Base-by-base conservation (phyloP, 1,140 invertebrate genomes). In the Lordiphosa mommai region DNA sequence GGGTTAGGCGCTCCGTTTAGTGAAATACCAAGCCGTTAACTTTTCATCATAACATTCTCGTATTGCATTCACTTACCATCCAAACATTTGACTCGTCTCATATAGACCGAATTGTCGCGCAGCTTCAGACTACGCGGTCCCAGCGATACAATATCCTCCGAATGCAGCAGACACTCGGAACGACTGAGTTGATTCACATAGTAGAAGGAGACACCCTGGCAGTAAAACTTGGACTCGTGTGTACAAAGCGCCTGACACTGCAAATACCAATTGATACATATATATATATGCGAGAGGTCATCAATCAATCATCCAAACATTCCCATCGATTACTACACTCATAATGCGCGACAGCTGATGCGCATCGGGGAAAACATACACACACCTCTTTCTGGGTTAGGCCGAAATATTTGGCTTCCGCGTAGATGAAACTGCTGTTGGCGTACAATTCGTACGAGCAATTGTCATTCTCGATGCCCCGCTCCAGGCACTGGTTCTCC, bases 401-500 rank as follows among this genome's bases (percentile, higher is more conserved):
- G 52, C 87, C 87, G 61, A 73, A 60, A 66, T 86, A 82, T 70
- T 72, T 82, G 60, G 82, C 65, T 73, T 88, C 87, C 64, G 87
- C 70, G 59, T 87, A 88, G 55, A 85, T 69, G 55, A 88, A 88
- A 36, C 77, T 87, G 69, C 87, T 88, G 57, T 88, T 88, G 46
- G 82, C 72, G 43, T 88, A 88, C 36, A 88, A 49, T 55, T 88
- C 87, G 36, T 88, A 88, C 32, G 87, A 85, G 51, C 87, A 88
- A 41, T 68, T 79, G 69, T 88, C 85, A 23, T 51, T 85, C 47
- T 87, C 82, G 4, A 76, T 63, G 10, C 68, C 37, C 20, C 82
- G 65, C 17, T 85, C 90, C 8, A 89, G 70, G 66, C 92, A 93
- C 70, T 93, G 92, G 86, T 93, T 92, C 72, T 93, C 92, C 50